Evolutionary conservation across 1,140 invertebrate genomes (phyloP).

Genomic region (Formica exsecta): DNA sequence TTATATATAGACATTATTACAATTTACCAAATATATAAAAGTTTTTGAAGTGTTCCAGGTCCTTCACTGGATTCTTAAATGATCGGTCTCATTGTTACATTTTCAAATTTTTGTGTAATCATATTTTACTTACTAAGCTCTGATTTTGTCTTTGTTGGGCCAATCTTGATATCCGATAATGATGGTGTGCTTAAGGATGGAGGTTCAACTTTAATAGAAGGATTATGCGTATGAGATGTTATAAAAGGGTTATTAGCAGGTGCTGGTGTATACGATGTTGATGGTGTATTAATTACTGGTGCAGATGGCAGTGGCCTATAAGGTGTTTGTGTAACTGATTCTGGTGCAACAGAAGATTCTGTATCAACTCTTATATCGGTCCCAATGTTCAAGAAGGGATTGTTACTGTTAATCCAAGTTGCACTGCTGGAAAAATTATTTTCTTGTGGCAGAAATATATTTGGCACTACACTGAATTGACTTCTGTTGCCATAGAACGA

Average conservation of each 20-base stretch:
- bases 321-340: background rate
- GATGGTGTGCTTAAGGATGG: background rate
- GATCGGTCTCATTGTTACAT: background rate
- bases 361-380: background rate
- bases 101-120: background rate
- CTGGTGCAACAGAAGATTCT: background rate
- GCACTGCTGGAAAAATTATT: background rate
- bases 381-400: conserved; percentile 32
- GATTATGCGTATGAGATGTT: background rate
- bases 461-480: too few species aligned
- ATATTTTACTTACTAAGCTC: conserved; percentile 65
- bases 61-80: background rate
- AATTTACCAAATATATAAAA: background rate
- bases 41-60: background rate
- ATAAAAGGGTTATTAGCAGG: background rate
- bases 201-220: conserved; percentile 8
- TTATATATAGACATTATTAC: conserved; percentile 3
- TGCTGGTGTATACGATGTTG: background rate
- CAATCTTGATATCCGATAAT: background rate
- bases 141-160: conserved; percentile 40
- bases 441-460: background rate
- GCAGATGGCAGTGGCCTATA: background rate
- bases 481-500: background rate
- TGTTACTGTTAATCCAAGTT: background rate
- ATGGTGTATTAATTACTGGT: background rate